Conservation (phyloP, 2,888 invertebrate species). For the Tillus elongatus region DNA sequence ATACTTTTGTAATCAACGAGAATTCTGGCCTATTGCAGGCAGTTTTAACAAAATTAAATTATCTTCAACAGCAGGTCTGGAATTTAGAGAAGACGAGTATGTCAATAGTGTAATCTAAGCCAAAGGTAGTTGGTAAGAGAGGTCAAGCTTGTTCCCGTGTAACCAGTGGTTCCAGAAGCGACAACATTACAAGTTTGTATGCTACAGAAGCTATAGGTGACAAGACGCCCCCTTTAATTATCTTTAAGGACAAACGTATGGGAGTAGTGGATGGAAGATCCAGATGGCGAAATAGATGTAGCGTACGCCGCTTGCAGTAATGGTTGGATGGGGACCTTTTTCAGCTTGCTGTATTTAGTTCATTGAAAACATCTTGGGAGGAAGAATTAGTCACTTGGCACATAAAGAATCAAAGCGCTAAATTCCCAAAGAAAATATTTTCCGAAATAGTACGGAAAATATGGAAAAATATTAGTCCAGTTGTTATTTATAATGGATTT, state of each 20-base stretch:
- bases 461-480: not conserved
- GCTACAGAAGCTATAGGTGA: constrained; percentile 15
- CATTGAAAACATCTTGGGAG: constrained; percentile 13
- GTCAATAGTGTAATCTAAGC: constrained; percentile 15
- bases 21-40: constrained; percentile 19
- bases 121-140: constrained; percentile 19
- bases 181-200: constrained; percentile 16
- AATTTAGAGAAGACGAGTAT: constrained; percentile 23
- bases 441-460: constrained; percentile 1
- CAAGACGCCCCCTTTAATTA: constrained; percentile 15
- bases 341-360: too few species aligned
- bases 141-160: constrained; percentile 10
- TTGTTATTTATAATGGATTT: constrained; percentile 1
- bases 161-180: constrained; percentile 14
- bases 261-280: constrained; percentile 25
- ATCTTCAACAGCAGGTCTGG: constrained; percentile 18
- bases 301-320: too few species aligned
- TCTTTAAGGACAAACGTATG: constrained; percentile 27
- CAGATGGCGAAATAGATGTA: too few species aligned
- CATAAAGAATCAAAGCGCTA: not conserved
- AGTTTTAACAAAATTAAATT: constrained; percentile 11
- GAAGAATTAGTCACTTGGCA: constrained; percentile 9
- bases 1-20: constrained; percentile 22
- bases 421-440: not conserved
- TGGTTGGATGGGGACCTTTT: too few species aligned